Evolutionary conservation across 2,113 vertebrate genomes (phyloP).

Genomic region (Irena cyanogastra): DNA sequence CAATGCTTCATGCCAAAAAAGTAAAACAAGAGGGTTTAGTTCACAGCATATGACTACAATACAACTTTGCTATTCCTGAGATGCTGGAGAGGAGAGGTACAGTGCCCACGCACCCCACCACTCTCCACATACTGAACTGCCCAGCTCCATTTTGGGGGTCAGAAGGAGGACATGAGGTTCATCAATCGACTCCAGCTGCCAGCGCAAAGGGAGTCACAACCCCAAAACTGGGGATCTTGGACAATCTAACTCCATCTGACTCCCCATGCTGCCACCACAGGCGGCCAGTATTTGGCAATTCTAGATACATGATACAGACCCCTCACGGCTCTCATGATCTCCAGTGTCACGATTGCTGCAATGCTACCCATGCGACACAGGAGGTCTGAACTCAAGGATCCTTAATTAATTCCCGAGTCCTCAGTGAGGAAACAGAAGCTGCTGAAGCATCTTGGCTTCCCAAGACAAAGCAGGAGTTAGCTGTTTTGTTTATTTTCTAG

Average conservation of each 20-base stretch:
- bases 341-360: fast-evolving
- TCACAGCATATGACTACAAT: not conserved
- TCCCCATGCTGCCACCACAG: fast-evolving
- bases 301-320: fast-evolving
- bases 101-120: fast-evolving
- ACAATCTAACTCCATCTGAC: not conserved
- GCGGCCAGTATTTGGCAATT: fast-evolving
- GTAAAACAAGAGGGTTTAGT: not conserved
- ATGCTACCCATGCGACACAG: fast-evolving
- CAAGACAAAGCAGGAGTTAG: not conserved
- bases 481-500: not conserved
- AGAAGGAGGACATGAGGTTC: not conserved
- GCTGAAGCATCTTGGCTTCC: not conserved
- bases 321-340: not conserved
- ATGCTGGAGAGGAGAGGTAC: not conserved
- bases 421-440: not conserved
- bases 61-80: not conserved
- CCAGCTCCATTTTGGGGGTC: not conserved
- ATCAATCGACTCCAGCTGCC: fast-evolving
- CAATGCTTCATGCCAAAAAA: not conserved
- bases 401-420: not conserved
- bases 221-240: not conserved
- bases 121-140: fast-evolving
- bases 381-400: not conserved
- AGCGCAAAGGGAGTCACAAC: not conserved